phyloP scores from a whole-genome alignment of 1,140 invertebrate genomes.

The Ceratina calcarata region DNA sequence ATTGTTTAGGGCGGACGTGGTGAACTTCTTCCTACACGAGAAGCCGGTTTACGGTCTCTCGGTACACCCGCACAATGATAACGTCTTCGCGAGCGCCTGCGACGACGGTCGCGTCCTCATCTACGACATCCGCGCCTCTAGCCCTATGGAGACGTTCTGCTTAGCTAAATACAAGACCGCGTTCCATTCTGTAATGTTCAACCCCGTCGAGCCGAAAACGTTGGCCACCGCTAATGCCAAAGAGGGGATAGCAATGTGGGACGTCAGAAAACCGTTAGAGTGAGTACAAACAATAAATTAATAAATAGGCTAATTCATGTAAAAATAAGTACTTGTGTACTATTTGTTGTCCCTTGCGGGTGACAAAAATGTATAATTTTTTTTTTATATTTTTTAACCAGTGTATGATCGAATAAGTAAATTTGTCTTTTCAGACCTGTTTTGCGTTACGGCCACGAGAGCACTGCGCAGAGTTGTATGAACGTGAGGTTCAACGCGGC shows the following conservation, averaged over 20 bases:
- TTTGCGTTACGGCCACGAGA: conserved; percentile 86
- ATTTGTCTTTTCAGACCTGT: conserved; percentile 81
- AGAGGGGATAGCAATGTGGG: conserved; percentile 94
- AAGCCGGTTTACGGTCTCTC: conserved; percentile 94
- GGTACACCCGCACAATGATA: conserved; percentile 90
- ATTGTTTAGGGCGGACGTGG: conserved; percentile 83
- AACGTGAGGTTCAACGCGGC: conserved; percentile 92
- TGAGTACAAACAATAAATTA: conserved; percentile 77
- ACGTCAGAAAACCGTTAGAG: conserved; percentile 91
- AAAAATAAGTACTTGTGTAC: too few species aligned
- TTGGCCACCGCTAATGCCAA: conserved; percentile 94
- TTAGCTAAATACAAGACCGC: conserved; percentile 86
- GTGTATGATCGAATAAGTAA: too few species aligned
- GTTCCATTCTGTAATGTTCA: conserved; percentile 95
- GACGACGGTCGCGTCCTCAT: conserved; percentile 93
- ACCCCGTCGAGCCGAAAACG: conserved; percentile 90
- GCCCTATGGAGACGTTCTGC: conserved; percentile 82
- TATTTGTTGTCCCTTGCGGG: too few species aligned
- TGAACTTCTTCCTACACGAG: conserved; percentile 91
- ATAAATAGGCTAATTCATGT: too few species aligned
- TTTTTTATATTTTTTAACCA: too few species aligned
- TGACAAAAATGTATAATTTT: too few species aligned
- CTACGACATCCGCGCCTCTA: conserved; percentile 89
- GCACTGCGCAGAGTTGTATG: conserved; percentile 90
- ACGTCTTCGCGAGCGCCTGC: conserved; percentile 92